These are phyloP conservation scores for Lydus trimaculatus DNA, from an alignment of 2,888 invertebrate species.

Conservation along the genomic window DNA sequence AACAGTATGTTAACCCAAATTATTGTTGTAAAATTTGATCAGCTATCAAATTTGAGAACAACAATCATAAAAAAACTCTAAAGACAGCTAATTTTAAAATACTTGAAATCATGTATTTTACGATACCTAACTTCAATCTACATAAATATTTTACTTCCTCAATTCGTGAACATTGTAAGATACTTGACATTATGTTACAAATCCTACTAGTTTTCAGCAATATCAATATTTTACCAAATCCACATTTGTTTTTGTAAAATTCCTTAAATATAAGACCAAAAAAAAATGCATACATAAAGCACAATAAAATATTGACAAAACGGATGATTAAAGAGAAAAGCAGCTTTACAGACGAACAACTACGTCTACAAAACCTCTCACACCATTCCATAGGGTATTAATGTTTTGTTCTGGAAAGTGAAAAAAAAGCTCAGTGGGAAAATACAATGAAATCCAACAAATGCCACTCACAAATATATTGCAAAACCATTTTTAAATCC, in stretches of 20 bases:
- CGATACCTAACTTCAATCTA: background rate
- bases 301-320: background rate
- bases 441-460: slow-evolving; percentile 1
- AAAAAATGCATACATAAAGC: no score
- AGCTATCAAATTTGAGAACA: no score
- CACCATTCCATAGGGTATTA: background rate
- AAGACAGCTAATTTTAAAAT: background rate
- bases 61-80: background rate
- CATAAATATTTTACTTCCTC: background rate
- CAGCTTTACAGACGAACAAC: background rate
- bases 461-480: background rate
- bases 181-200: background rate
- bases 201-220: background rate
- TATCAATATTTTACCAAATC: background rate
- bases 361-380: background rate
- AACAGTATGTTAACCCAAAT: background rate
- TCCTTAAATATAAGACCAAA: no score
- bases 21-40: background rate
- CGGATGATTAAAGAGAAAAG: background rate
- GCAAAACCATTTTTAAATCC: background rate
- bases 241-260: background rate
- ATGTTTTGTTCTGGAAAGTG: background rate
- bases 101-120: background rate
- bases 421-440: background rate
- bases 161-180: background rate